phyloP scores from a whole-genome alignment of 2,888 invertebrate species.

The Formica aserva region DNA sequence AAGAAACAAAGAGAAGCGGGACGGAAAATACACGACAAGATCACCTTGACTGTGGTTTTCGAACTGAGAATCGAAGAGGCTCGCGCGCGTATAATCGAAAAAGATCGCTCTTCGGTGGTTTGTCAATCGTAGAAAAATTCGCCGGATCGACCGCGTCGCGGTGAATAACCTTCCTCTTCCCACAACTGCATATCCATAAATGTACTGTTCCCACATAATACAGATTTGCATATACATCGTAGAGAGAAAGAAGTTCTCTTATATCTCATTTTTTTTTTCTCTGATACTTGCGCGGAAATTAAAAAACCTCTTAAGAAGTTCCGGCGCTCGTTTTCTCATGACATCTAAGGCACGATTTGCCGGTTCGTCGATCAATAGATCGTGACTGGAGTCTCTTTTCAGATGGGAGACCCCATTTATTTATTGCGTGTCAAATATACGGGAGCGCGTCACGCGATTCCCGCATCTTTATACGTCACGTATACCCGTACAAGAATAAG shows the following conservation, averaged over 20 bases:
- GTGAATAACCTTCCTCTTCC: constrained; percentile 46
- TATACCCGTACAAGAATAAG: constrained; percentile 7
- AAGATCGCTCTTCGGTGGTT: background rate
- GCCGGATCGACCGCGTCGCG: constrained; percentile 21
- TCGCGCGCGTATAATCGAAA: background rate
- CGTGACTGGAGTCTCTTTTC: constrained; percentile 49
- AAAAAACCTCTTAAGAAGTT: background rate
- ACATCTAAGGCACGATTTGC: constrained; percentile 20
- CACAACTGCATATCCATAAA: constrained; percentile 29
- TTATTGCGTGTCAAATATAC: constrained; percentile 57
- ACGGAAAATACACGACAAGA: constrained; percentile 63
- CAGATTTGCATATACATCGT: background rate
- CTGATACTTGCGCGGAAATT: background rate
- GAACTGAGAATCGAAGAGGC: constrained; percentile 24
- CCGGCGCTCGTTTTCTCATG: background rate
- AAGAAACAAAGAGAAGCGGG: background rate
- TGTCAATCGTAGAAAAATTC: constrained; percentile 37
- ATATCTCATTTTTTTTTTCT: background rate
- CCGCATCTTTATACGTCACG: constrained; percentile 49
- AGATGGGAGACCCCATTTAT: constrained; percentile 46
- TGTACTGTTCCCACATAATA: background rate
- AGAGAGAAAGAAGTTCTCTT: background rate
- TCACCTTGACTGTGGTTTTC: constrained; percentile 72
- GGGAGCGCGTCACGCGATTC: constrained; percentile 64
- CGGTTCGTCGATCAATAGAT: constrained; percentile 51